Percentiles rank a stretch among this genome's conserved stretches.
These are phyloP conservation scores for Rhyacophila brunnea DNA, from an alignment of 1,140 invertebrate genomes.

Conservation along the genomic window DNA sequence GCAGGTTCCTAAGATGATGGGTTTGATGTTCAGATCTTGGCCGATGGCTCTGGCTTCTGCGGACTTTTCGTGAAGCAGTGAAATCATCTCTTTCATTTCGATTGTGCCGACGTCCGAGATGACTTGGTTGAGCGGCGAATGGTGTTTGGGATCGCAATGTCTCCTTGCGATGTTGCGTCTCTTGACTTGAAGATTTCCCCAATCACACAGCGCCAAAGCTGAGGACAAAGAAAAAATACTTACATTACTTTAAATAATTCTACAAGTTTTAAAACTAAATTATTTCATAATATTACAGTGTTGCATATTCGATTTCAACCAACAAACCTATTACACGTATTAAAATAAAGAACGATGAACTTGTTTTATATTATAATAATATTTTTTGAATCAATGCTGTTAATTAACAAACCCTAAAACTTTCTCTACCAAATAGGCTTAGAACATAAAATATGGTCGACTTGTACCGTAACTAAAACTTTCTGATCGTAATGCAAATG, in stretches of 20 bases:
- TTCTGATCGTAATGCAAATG: no score
- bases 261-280: no score
- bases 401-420: no score
- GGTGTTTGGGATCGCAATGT: constrained; percentile 74
- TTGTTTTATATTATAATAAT: no score
- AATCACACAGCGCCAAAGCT: constrained; percentile 85
- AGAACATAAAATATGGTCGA: no score
- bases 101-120: constrained; percentile 63
- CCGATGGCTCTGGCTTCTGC: constrained; percentile 40
- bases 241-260: not conserved
- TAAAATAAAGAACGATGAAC: no score
- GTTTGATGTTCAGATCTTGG: constrained; percentile 56
- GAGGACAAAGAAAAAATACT: constrained; percentile 48
- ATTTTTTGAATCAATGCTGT: no score
- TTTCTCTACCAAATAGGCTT: no score
- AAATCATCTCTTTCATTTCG: constrained; percentile 61
- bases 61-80: constrained; percentile 47
- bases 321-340: no score
- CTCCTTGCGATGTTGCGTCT: constrained; percentile 73
- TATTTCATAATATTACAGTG: no score
- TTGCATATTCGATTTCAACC: no score
- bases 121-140: constrained; percentile 66
- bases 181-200: constrained; percentile 77
- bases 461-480: no score
- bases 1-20: constrained; percentile 65